A percentile compares a stretch with the other conserved stretches of the same genome.
Evolutionary conservation across 1,140 invertebrate genomes (phyloP).

Genomic region (Trichoplusia ni): DNA sequence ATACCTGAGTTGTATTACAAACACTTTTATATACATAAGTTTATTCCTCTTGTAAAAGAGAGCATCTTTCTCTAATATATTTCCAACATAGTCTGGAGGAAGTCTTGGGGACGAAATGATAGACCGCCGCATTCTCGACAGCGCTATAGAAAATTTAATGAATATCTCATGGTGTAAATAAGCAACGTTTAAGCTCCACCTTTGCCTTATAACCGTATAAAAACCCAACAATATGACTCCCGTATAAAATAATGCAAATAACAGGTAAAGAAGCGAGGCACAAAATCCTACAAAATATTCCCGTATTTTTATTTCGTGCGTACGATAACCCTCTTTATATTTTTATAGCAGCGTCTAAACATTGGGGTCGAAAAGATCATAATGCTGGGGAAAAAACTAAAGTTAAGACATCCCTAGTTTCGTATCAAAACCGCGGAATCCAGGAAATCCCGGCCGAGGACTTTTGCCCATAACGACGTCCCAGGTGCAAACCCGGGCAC

Average conservation of each 20-base stretch:
- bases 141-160: conserved; percentile 29
- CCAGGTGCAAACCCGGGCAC: conserved; percentile 29
- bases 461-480: conserved; percentile 29
- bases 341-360: conserved; percentile 15
- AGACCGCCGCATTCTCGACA: neutral
- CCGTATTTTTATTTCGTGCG: conserved; percentile 8
- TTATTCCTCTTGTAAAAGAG: no score
- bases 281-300: conserved; percentile 17
- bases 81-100: no score
- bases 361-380: conserved; percentile 26
- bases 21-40: no score
- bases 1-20: no score
- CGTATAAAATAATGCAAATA: conserved; percentile 20
- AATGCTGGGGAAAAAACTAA: neutral
- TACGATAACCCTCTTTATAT: conserved; percentile 21
- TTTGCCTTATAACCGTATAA: conserved; percentile 27
- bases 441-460: conserved; percentile 11
- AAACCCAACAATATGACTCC: conserved; percentile 23
- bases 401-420: conserved; percentile 23
- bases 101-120: conserved; percentile 4
- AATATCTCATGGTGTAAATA: conserved; percentile 25
- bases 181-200: conserved; percentile 8
- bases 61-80: no score
- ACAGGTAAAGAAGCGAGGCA: conserved; percentile 14
- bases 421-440: conserved; percentile 25